Evolutionary conservation across 2,797 vertebrate genomes (phyloP), one percentile per base, ranked within the genome.

Genomic region (Ctenosaura bakeri): DNA sequence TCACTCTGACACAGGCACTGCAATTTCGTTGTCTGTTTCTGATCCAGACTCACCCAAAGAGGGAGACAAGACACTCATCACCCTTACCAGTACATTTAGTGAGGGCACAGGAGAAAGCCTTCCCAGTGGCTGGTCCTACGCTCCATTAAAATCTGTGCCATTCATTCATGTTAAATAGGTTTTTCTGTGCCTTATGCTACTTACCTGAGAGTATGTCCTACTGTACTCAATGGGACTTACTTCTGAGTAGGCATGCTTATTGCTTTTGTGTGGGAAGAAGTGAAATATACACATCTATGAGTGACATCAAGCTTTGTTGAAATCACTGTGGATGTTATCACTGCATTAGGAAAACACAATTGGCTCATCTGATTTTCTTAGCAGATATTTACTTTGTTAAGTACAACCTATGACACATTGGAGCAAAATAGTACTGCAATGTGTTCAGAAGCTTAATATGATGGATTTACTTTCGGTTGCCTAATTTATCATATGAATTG

Each of bases 111-210:
- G 16, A 66, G 64, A 66, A 26, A 29, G 64, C 64, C 24, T 26
- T 29, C 24, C 2, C 16, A 16, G 16, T 59, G 56, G 56, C 56
- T 59, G 56, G 14, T 52, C 24, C 64, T 66, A 66, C 2, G 7
- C 64, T 64, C 42, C 42, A 62, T 88, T 82, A 92, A 93, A 1
- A 92, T 79, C 14, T 88, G 3, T 12, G 0, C 54, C 26, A 14
- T 26, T 7, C 2, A 1, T 46, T 93, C 83, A 54, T 3, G 32
- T 82, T 83, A 87, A 2, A 32, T 12, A 29, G 83, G 20, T 20
- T 88, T 74, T 35, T 32, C 71, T 80, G 90, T 85, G 20, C 42
- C 26, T 0, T 83, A 79, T 9, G 0, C 0, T 0, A 0, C 0
- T 35, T 32, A 35, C 32, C 78, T 54, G 29, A 29, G 29, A 54